Evolutionary conservation across 2,888 invertebrate species (phyloP).

Genomic region (Drosophila differens): DNA sequence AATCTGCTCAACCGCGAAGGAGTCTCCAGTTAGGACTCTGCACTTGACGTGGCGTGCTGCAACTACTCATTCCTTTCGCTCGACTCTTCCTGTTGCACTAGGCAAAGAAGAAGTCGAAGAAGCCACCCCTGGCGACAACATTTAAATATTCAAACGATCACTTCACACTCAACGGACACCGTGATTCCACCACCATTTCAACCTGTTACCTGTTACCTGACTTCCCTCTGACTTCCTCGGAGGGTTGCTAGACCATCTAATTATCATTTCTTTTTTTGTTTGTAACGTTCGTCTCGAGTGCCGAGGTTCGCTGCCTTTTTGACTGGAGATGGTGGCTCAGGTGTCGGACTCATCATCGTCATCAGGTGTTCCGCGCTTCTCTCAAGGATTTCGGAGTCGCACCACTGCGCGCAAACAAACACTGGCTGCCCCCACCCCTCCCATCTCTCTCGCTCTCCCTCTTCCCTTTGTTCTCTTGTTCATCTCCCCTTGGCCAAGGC

Average conservation of each 20-base stretch:
- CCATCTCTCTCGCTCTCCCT: neutral
- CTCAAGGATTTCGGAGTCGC: slow-evolving; percentile 68
- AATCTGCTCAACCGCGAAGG: slow-evolving; percentile 56
- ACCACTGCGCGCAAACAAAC: slow-evolving; percentile 66
- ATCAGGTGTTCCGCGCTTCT: slow-evolving; percentile 61
- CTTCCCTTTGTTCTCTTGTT: slow-evolving; percentile 41
- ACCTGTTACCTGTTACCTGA: slow-evolving; percentile 37
- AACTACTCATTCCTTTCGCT: slow-evolving; percentile 18
- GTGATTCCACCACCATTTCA: slow-evolving; percentile 72
- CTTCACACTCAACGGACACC: slow-evolving; percentile 65
- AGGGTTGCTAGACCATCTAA: slow-evolving; percentile 78
- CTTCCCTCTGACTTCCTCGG: slow-evolving; percentile 10
- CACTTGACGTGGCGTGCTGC: slow-evolving; percentile 31
- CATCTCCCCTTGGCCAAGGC: slow-evolving; percentile 7
- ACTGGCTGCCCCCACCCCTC: slow-evolving; percentile 3
- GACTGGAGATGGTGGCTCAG: slow-evolving; percentile 40
- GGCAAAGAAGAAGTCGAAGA: slow-evolving; percentile 5
- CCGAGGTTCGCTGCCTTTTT: slow-evolving; percentile 36
- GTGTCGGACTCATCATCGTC: slow-evolving; percentile 53
- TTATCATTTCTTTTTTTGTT: slow-evolving; percentile 59
- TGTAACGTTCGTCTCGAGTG: slow-evolving; percentile 41
- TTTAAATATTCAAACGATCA: slow-evolving; percentile 78
- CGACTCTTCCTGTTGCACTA: slow-evolving; percentile 33
- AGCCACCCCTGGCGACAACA: slow-evolving; percentile 61
- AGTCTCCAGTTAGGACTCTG: slow-evolving; percentile 38